These are phyloP conservation scores for Drosophila prostipennis DNA, from an alignment of 2,888 invertebrate genomes.

Conservation along the genomic window DNA sequence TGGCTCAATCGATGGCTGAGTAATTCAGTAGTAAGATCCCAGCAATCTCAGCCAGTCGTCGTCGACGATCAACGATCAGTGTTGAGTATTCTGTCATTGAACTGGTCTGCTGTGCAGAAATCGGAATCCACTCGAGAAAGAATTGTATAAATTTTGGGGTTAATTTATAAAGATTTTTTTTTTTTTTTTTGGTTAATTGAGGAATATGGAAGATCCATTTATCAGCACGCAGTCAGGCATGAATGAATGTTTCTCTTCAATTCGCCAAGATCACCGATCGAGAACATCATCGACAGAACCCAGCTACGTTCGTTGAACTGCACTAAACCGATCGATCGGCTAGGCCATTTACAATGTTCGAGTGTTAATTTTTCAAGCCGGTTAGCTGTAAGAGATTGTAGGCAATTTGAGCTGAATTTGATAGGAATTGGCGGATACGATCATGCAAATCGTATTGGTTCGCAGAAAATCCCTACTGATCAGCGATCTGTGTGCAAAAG, in stretches of 20 bases:
- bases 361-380: conserved; percentile 40
- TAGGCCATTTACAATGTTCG: conserved; percentile 36
- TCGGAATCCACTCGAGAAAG: conserved; percentile 34
- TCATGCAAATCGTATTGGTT: conserved; percentile 28
- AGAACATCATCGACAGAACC: conserved; percentile 18
- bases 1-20: conserved; percentile 45
- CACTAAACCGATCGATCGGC: conserved; percentile 31
- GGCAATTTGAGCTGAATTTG: conserved; percentile 30
- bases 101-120: conserved; percentile 34
- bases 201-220: conserved; percentile 42
- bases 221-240: conserved; percentile 41
- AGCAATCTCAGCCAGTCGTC: conserved; percentile 35
- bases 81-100: conserved; percentile 51
- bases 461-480: conserved; percentile 14
- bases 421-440: conserved; percentile 17
- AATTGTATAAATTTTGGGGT: too few species aligned
- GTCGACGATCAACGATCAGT: conserved; percentile 21
- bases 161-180: too few species aligned
- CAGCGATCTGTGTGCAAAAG: conserved; percentile 3
- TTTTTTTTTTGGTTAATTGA: too few species aligned
- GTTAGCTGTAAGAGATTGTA: conserved; percentile 10
- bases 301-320: conserved; percentile 39
- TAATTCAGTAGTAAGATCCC: conserved; percentile 57
- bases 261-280: conserved; percentile 29
- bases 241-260: conserved; percentile 31